A percentile compares a stretch with the other conserved stretches of the same genome.
phyloP scores from a whole-genome alignment of 2,888 invertebrate genomes.

The Scaptomyza polygonia region DNA sequence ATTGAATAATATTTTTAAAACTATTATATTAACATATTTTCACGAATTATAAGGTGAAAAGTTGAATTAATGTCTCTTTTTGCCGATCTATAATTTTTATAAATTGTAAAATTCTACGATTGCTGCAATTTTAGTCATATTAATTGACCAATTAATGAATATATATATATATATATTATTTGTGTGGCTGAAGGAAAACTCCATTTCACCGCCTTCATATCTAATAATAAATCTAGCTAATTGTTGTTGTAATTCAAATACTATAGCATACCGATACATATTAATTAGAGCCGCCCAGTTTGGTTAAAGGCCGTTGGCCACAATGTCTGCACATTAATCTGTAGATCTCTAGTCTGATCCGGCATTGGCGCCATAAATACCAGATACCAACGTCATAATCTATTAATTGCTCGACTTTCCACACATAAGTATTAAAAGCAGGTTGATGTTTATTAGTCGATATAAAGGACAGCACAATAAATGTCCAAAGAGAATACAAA shows the following conservation, averaged over 20 bases:
- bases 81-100: constrained; percentile 24
- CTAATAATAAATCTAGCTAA: constrained; percentile 70
- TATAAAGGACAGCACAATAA: constrained; percentile 26
- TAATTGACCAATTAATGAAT: constrained; percentile 69
- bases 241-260: constrained; percentile 77
- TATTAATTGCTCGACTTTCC: constrained; percentile 76
- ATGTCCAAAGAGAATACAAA: constrained; percentile 3
- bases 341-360: constrained; percentile 66
- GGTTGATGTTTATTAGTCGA: constrained; percentile 52
- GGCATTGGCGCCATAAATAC: constrained; percentile 73
- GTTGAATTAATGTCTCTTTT: background rate
- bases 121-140: constrained; percentile 55
- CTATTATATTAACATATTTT: too few relatives aligned
- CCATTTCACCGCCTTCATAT: constrained; percentile 66
- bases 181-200: constrained; percentile 42
- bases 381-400: constrained; percentile 66
- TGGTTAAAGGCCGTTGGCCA: constrained; percentile 36
- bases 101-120: constrained; percentile 2
- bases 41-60: background rate
- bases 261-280: constrained; percentile 69
- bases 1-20: too few relatives aligned
- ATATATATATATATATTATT: constrained; percentile 37
- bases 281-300: constrained; percentile 72
- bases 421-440: constrained; percentile 67
- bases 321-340: constrained; percentile 63